Conservation (phyloP, 2,888 invertebrate species). For the Rotaria magnacalcarata region DNA sequence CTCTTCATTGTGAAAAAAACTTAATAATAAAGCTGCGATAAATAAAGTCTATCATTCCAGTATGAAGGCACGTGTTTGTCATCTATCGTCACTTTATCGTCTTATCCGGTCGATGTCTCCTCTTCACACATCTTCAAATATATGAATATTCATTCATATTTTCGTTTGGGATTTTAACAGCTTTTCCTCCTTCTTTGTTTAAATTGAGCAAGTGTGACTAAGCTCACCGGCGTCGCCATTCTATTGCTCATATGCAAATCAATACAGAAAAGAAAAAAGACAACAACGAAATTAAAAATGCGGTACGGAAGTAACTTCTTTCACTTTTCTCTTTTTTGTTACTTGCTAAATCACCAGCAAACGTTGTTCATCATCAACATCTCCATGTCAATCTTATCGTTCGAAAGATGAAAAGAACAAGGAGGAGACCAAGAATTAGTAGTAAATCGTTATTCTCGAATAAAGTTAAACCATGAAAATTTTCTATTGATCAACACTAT, state of each 20-base stretch:
- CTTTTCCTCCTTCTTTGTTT: background rate
- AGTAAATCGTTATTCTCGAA: background rate
- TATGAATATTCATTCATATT: constrained; percentile 23
- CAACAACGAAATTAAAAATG: background rate
- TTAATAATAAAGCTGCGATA: background rate
- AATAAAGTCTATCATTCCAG: constrained; percentile 16
- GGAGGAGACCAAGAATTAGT: background rate
- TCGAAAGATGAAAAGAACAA: background rate
- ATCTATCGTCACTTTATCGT: constrained; percentile 10
- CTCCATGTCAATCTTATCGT: background rate
- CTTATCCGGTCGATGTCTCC: constrained; percentile 18
- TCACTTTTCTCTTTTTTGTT: background rate
- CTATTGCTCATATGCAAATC: background rate
- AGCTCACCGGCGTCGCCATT: background rate
- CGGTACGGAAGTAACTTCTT: constrained; percentile 23
- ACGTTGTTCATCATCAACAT: constrained; percentile 3
- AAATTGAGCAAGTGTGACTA: constrained; percentile 5
- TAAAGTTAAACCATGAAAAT: background rate
- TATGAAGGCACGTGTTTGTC: background rate
- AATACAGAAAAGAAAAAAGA: background rate
- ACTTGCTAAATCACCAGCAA: background rate
- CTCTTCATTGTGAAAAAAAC: background rate
- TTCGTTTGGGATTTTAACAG: constrained; percentile 23
- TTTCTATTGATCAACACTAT: background rate
- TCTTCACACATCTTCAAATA: background rate